phyloP scores from a whole-genome alignment of 1,140 invertebrate species.

The Carposina sasakii region DNA sequence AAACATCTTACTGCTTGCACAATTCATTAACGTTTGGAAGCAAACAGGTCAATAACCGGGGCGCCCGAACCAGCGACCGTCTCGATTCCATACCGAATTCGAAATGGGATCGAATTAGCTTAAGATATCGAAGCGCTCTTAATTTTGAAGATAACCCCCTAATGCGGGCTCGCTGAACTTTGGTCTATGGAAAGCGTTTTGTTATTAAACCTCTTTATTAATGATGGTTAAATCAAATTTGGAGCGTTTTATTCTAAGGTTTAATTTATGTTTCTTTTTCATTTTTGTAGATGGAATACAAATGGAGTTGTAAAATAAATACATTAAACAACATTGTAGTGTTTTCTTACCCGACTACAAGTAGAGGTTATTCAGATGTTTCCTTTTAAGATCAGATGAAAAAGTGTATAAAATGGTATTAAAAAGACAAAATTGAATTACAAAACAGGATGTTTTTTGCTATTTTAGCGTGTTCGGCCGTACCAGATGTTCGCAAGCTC shows the following conservation, averaged over 20 bases:
- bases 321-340: no score
- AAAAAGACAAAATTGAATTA: conserved; percentile 47
- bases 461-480: conserved; percentile 43
- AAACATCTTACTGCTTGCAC: conserved; percentile 55
- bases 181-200: conserved; percentile 39
- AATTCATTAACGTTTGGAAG: conserved; percentile 53
- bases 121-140: conserved; percentile 54
- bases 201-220: conserved; percentile 20
- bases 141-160: conserved; percentile 63
- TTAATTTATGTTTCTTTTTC: no score
- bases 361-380: no score
- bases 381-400: no score
- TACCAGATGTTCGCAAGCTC: conserved; percentile 65
- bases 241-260: no score
- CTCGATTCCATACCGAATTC: conserved; percentile 42
- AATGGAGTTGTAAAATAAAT: no score
- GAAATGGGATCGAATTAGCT: conserved; percentile 59
- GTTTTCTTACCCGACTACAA: no score
- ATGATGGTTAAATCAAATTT: no score
- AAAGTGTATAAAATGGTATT: background rate
- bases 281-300: conserved; percentile 10
- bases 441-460: conserved; percentile 48
- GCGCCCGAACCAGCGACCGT: conserved; percentile 20
- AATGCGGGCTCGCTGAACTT: conserved; percentile 42
- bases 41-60: conserved; percentile 54